Base-by-base conservation (phyloP, 2,797 vertebrate genomes). In the Fistularia tabacaria region DNA sequence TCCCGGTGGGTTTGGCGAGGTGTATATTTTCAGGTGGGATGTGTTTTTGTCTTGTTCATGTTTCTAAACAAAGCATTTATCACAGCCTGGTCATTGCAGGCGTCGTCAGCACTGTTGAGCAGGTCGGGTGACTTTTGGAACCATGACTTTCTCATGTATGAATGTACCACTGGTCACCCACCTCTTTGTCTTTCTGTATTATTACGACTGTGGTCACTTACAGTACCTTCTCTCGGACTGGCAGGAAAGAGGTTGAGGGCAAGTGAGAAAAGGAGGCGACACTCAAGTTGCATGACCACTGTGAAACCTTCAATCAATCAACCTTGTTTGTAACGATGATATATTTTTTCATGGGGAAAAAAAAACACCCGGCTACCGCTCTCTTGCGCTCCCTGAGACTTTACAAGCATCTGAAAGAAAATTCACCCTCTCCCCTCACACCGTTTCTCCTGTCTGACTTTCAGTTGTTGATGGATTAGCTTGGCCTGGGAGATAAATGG, bases 61-160 rank as follows among this genome's bases (percentile, higher is more conserved):
- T 88, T 86, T 88, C 84, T 89, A 85, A 86, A 87, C 83, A 82
- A 89, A 89, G 87, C 87, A 89, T 89, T 89, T 89, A 89, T 87
- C 85, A 89, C 87, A 46, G 85, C 84, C 87, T 82, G 85, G 69
- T 54, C 80, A 73, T 75, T 74, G 69, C 85, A 61, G 85, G 83
- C 71, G 4, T 72, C 73, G 81, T 69, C 79, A 71, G 82, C 87
- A 88, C 84, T 76, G 77, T 85, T 40, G 52, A 67, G 45, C 50
- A 55, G 83, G 72, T 77, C 62, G 85, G 83, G 81, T 81, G 84
- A 77, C 81, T 82, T 83, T 59, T 80, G 83, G 83, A 84, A 84
- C 78, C 79, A 71, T 79, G 84, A 84, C 83, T 85, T 82, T 85
- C 83, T 85, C 73, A 72, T 85, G 82, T 88, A 75, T 88, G 85